Conservation (phyloP, 2,888 invertebrate species). For the Cyrtodaria siliqua region DNA sequence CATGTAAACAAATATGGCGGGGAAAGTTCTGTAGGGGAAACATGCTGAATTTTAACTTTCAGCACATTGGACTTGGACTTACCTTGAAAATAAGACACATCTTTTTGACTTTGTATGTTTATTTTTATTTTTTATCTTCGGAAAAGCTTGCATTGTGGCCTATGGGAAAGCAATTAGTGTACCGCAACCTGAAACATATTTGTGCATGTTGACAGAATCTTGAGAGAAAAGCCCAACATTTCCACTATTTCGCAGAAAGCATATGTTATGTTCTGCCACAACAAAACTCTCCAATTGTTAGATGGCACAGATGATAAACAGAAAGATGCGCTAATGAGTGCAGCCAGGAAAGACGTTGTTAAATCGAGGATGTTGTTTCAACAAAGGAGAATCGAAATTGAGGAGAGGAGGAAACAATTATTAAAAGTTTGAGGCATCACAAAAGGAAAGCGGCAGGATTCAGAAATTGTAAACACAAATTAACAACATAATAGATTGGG, state of each 20-base stretch:
- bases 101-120: too few species aligned
- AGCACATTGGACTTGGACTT: too few species aligned
- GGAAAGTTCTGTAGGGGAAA: too few species aligned
- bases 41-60: too few species aligned
- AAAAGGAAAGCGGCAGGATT: conserved; percentile 25
- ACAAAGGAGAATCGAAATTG: conserved; percentile 41
- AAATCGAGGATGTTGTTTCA: conserved; percentile 21
- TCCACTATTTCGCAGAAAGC: conserved; percentile 26
- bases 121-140: too few species aligned
- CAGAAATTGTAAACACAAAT: conserved; percentile 24
- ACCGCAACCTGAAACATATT: conserved; percentile 46
- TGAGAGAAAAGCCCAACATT: too few species aligned
- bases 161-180: too few species aligned
- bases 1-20: too few species aligned
- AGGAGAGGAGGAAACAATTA: conserved; percentile 29
- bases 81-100: too few species aligned
- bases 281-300: conserved; percentile 44
- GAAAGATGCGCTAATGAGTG: conserved; percentile 11
- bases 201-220: conserved; percentile 45
- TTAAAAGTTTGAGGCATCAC: conserved; percentile 27
- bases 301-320: conserved; percentile 21
- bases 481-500: conserved; percentile 38
- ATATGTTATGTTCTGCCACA: conserved; percentile 41
- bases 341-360: conserved; percentile 29
- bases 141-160: too few species aligned